A percentile compares a stretch with the other conserved stretches of the same genome.
phyloP scores from a whole-genome alignment of 2,888 invertebrate genomes.

The Rhagonycha fulva region DNA sequence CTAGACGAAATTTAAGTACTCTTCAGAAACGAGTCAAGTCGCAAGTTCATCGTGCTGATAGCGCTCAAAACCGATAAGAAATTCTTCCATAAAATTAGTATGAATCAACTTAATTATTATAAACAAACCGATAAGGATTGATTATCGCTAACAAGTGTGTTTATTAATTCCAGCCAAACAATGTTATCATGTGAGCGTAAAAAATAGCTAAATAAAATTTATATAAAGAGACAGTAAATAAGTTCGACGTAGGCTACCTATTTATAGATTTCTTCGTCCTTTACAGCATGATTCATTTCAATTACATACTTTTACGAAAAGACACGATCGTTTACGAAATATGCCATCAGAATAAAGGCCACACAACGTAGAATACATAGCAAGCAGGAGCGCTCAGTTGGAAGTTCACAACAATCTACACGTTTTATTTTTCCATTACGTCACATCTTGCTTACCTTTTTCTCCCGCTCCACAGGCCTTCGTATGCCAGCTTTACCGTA shows the following conservation, averaged over 20 bases:
- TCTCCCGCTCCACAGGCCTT: neutral
- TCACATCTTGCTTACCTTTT: neutral
- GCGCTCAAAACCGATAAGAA: neutral
- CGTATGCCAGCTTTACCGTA: neutral
- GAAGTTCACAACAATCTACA: neutral
- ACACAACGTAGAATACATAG: slow-evolving; percentile 11
- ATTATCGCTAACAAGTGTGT: neutral
- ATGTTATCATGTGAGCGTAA: neutral
- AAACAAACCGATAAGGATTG: neutral
- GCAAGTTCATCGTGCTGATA: neutral
- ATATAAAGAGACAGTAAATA: slow-evolving; percentile 11
- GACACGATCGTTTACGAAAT: slow-evolving; percentile 35
- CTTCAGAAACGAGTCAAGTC: neutral
- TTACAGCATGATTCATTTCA: slow-evolving; percentile 36
- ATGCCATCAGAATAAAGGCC: slow-evolving; percentile 35
- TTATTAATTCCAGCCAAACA: neutral
- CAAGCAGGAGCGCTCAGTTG: neutral
- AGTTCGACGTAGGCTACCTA: slow-evolving; percentile 27
- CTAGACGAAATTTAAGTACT: neutral
- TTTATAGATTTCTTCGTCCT: slow-evolving; percentile 35
- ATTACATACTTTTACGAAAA: slow-evolving; percentile 41
- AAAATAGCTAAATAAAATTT: neutral
- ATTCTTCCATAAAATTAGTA: neutral
- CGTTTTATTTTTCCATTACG: neutral
- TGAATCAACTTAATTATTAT: neutral